Base-by-base conservation (phyloP, 1,140 invertebrate genomes). In the Bombyx mandarina region DNA sequence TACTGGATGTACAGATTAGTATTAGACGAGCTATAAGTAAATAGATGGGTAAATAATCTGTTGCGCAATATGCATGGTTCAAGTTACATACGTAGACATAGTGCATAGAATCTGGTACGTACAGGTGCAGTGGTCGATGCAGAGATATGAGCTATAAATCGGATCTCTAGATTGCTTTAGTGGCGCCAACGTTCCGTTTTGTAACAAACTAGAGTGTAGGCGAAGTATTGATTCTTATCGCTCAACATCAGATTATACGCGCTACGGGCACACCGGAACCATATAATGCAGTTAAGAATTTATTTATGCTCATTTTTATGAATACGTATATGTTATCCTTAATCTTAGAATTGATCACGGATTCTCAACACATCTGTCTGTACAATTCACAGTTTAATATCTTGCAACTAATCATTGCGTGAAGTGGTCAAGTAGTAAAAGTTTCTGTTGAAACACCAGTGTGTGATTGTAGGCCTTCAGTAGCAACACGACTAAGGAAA, bases 91-190 rank as follows among this genome's bases (percentile, higher is more conserved):
- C 26, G 26, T 35, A 35, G 9, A 47, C 7, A 10, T 7, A 10
- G 45, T 47, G 12, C 45, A 9, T 47, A 47, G 51, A 43, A 53
- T 7, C 57, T 52, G 60, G 58, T 62, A 63, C 55, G 57, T 72
- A 77, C 75, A 76, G 73, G 74, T 77, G 75, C 79, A 76, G 54
- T 49, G 58, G 58, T 63, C 66, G 68, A 74, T 73, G 66, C 53
- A 61, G 66, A 78, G 77, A 80, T 77, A 76, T 65, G 54, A 57
- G 57, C 58, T 69, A 77, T 74, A 77, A 79, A 79, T 79, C 66
- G 65, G 60, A 71, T 77, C 54, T 61, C 64, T 59, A 66, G 67
- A 74, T 79, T 70, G 68, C 66, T 67, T 71, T 73, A 66, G 70
- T 69, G 79, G 76, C 81, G 79, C 78, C 77, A 75, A 66, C 71